phyloP scores from a whole-genome alignment of 2,888 invertebrate genomes.

The Eupithecia inturbata region DNA sequence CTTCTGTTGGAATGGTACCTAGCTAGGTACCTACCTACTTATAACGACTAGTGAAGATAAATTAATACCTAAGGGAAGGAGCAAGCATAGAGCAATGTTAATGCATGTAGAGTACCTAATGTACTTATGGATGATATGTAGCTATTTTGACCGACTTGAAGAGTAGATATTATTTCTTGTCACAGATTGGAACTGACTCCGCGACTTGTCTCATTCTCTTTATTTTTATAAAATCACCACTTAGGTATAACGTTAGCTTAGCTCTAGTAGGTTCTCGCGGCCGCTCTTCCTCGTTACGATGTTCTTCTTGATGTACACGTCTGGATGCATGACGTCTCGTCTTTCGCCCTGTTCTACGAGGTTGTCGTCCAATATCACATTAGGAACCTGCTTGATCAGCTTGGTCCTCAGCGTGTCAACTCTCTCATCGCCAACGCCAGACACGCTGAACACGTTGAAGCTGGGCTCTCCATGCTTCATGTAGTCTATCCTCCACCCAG shows the following conservation, averaged over 20 bases:
- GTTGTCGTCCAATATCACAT: conserved; percentile 56
- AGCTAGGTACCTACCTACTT: neutral
- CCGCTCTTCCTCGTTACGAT: conserved; percentile 50
- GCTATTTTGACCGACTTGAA: no score
- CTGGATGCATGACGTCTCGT: conserved; percentile 69
- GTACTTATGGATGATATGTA: no score
- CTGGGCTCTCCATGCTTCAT: conserved; percentile 73
- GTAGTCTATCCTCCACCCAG: conserved; percentile 76
- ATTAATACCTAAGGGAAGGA: no score
- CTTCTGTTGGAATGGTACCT: no score
- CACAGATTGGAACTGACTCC: neutral
- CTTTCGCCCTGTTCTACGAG: conserved; percentile 53
- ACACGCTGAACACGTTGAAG: conserved; percentile 53
- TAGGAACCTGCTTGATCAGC: conserved; percentile 61
- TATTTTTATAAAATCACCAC: neutral
- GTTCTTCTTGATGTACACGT: conserved; percentile 73
- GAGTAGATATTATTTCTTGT: no score
- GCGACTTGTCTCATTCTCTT: neutral
- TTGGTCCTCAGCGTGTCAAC: conserved; percentile 59
- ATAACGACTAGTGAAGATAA: no score
- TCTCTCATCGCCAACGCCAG: conserved; percentile 43
- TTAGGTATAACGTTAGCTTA: neutral
- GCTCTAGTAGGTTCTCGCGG: neutral
- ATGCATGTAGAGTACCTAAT: no score
- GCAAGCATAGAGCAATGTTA: no score